phyloP scores from a whole-genome alignment of 2,113 vertebrate genomes.

The Trogon surrucura region DNA sequence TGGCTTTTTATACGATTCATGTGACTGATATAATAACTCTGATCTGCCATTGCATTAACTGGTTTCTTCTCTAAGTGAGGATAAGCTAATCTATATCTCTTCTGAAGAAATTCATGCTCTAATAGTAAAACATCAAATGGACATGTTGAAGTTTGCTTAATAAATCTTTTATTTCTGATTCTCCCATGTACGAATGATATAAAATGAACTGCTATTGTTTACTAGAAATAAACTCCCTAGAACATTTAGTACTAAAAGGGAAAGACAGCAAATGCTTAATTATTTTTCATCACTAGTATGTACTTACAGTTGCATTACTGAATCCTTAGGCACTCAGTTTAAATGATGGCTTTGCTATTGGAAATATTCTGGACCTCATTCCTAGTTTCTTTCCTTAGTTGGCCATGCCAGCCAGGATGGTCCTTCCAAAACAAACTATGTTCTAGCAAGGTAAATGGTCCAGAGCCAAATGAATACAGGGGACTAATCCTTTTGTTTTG shows the following conservation, averaged over 20 bases:
- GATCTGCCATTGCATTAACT: constrained; percentile 33
- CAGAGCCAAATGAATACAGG: not conserved
- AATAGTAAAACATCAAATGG: constrained; percentile 3
- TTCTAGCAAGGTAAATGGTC: not conserved
- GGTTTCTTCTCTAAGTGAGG: constrained; percentile 9
- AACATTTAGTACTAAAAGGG: not conserved
- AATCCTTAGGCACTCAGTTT: not conserved
- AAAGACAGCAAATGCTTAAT: not conserved
- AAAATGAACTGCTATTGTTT: not conserved
- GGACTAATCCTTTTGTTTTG: not conserved
- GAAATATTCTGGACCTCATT: not conserved
- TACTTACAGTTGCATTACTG: not conserved
- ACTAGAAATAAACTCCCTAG: not conserved
- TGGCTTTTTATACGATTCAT: constrained; percentile 51
- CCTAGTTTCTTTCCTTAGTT: not conserved
- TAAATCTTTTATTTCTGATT: not conserved
- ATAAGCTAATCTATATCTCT: not conserved
- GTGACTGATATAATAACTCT: constrained; percentile 16
- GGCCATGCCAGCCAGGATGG: not conserved
- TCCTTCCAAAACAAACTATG: not conserved
- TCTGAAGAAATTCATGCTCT: not conserved
- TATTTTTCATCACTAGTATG: not conserved
- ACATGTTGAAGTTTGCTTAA: not conserved
- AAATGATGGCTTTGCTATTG: not conserved
- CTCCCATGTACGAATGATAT: not conserved